These are phyloP conservation scores for Chaetorhynchus papuensis DNA, from an alignment of 2,113 vertebrate species.

Conservation along the genomic window DNA sequence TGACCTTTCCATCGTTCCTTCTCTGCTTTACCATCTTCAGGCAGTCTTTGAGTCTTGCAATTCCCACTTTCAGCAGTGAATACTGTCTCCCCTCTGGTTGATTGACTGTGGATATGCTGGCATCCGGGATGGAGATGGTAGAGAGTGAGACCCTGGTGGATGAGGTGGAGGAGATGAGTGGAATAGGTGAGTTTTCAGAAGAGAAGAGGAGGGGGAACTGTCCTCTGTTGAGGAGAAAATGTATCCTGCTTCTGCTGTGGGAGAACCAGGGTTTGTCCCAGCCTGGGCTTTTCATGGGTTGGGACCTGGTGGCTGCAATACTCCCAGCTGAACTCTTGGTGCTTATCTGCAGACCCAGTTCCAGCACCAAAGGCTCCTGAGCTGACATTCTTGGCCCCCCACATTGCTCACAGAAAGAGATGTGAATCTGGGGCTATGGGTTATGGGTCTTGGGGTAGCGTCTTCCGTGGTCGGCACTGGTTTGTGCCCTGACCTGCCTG, in stretches of 20 bases:
- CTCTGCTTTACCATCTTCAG: background rate
- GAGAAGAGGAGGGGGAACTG: background rate
- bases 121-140: background rate
- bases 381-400: background rate
- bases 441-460: fast-evolving
- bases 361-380: background rate
- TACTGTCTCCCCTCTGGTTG: background rate
- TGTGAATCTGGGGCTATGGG: background rate
- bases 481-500: background rate
- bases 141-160: background rate
- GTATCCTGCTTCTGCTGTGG: background rate
- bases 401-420: background rate
- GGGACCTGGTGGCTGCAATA: background rate
- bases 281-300: background rate
- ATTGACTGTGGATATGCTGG: background rate
- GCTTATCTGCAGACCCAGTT: background rate
- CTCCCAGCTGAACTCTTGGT: background rate
- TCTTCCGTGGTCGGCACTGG: fast-evolving
- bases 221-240: background rate
- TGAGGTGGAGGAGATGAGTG: background rate
- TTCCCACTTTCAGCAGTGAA: background rate
- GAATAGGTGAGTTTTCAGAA: constrained; percentile 6
- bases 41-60: background rate
- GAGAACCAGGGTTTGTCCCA: background rate
- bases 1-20: background rate